phyloP scores from a whole-genome alignment of 2,113 vertebrate species.

The Balaeniceps rex region DNA sequence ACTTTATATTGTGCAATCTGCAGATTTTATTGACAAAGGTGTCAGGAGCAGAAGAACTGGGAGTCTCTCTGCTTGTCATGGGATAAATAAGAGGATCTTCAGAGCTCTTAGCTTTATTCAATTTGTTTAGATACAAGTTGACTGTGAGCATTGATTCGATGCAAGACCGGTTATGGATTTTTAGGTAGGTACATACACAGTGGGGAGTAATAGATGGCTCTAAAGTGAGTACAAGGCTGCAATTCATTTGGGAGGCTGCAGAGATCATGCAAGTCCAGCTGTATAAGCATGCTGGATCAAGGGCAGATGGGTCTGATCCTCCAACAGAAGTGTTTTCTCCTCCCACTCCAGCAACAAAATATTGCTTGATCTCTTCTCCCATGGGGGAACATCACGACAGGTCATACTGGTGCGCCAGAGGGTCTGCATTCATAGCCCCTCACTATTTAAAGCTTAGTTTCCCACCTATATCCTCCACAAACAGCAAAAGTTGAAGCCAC shows the following conservation, averaged over 20 bases:
- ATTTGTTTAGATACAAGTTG: slow-evolving; percentile 73
- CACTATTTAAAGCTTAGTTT: neutral
- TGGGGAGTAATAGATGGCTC: slow-evolving; percentile 22
- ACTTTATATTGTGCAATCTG: slow-evolving; percentile 62
- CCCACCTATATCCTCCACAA: neutral
- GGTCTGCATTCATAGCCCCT: neutral
- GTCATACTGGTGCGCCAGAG: neutral
- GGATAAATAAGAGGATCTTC: slow-evolving; percentile 70
- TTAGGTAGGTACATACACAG: slow-evolving; percentile 17
- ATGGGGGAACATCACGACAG: neutral
- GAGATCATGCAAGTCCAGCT: neutral
- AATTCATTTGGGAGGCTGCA: neutral
- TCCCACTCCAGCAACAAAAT: neutral
- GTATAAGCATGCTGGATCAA: neutral
- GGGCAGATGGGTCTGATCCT: neutral
- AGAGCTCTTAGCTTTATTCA: slow-evolving; percentile 66
- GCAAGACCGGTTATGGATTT: slow-evolving; percentile 67
- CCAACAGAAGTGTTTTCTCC: neutral
- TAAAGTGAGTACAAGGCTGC: neutral
- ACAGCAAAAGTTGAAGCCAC: neutral
- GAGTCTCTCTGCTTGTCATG: slow-evolving; percentile 68
- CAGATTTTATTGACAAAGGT: slow-evolving; percentile 78
- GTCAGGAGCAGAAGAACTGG: slow-evolving; percentile 64
- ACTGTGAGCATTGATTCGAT: slow-evolving; percentile 69
- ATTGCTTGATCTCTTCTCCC: neutral